Base-by-base conservation (phyloP, 2,797 vertebrate genomes). In the Lithobates pipiens region DNA sequence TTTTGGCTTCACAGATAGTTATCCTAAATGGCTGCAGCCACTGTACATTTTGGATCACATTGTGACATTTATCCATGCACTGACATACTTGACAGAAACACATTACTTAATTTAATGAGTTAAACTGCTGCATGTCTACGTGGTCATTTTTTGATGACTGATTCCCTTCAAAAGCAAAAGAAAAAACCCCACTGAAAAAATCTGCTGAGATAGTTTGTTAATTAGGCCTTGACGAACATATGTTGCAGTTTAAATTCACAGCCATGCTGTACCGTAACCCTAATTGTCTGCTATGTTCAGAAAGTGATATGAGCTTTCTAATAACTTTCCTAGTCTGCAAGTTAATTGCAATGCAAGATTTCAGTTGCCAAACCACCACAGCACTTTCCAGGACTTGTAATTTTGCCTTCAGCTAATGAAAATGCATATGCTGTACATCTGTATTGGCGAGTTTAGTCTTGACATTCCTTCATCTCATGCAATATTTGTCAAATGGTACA, bases 341-440 rank as follows among this genome's bases (percentile, higher is more conserved):
- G 44, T 79, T 85, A 76, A 77, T 82, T 85, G 89, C 87, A 92
- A 89, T n/a, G 85, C 84, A 89, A 32, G 32, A 23, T 86, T 88
- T 80, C 79, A 81, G 39, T 72, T 91, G 91, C 91, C 90, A 91
- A 89, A 88, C 92, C 91, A 88, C 89, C 90, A 27, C 84, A 88
- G 79, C 91, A 85, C 88, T 90, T 90, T 92, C 88, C 79, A 88
- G 84, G 79, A 86, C 90, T 88, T 89, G 80, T 89, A 90, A 79
- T 90, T 88, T 88, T 84, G 88, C 89, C 92, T 91, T 89, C 88
- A 93, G 90, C 89, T 86, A 72, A 83, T 89, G 81, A 44, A 86
- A 87, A 88, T 89, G 88, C 93, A 93, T 91, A 86, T 94, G 93
- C 91, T 93, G 89, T 89, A 32, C 92, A 92, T 93, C 91, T 93